Percentiles rank a stretch among this genome's conserved stretches.
phyloP scores from a whole-genome alignment of 2,888 invertebrate genomes.

The Metacarcinus magister region DNA sequence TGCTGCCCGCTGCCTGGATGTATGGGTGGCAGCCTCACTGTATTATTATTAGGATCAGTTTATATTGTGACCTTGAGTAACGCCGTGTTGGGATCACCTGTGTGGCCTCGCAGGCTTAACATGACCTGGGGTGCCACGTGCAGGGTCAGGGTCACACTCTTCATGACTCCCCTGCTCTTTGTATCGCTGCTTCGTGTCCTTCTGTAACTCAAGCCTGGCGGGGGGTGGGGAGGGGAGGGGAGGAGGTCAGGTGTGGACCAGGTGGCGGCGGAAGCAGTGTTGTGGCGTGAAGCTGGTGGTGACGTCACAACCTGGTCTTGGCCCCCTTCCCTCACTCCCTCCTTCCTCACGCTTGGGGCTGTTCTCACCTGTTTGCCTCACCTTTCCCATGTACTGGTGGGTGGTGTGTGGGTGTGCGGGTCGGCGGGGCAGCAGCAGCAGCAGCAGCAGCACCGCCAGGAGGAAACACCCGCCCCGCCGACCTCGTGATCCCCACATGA shows the following conservation, averaged over 20 bases:
- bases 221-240: not conserved
- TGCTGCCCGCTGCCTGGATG: not conserved
- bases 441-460: not conserved
- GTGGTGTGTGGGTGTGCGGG: not conserved
- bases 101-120: not conserved
- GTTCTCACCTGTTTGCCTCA: not conserved
- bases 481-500: not conserved
- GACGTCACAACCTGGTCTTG: not conserved
- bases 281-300: not conserved
- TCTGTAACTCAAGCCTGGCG: not conserved
- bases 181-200: not conserved
- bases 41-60: not conserved
- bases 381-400: not conserved
- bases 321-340: not conserved
- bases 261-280: not conserved
- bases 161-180: not conserved
- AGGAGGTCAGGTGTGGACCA: not conserved
- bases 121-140: not conserved
- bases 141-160: not conserved
- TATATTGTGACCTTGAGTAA: not conserved
- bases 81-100: not conserved
- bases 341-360: not conserved
- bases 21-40: not conserved
- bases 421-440: not conserved
- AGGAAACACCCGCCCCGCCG: not conserved